Percentiles rank a stretch among this genome's conserved stretches.
phyloP scores from a whole-genome alignment of 2,888 invertebrate species.

The Cantharis lateralis region DNA sequence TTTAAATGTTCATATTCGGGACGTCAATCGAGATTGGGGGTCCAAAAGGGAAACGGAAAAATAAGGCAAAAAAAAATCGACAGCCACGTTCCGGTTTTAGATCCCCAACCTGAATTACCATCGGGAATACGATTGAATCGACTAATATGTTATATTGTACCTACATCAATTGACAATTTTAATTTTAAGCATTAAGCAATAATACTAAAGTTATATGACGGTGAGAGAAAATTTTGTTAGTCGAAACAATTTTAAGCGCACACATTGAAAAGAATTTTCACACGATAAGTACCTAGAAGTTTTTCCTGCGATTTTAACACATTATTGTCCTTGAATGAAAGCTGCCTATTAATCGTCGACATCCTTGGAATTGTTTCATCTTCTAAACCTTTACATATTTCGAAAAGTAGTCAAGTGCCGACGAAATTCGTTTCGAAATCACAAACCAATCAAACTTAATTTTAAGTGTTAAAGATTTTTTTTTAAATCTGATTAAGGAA shows the following conservation, averaged over 20 bases:
- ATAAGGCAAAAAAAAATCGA: not conserved
- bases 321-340: conserved; percentile 50
- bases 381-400: conserved; percentile 20
- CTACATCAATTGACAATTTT: not conserved
- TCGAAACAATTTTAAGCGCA: conserved; percentile 15
- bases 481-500: not conserved
- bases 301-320: conserved; percentile 42
- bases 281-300: conserved; percentile 42
- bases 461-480: not conserved
- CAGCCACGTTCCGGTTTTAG: not conserved
- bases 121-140: not conserved
- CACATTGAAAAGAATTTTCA: conserved; percentile 6
- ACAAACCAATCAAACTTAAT: not conserved
- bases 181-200: not conserved
- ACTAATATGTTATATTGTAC: not conserved
- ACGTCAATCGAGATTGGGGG: not conserved
- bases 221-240: conserved; percentile 5
- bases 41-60: not conserved
- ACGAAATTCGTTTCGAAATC: not conserved
- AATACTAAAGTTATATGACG: not conserved
- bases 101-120: not conserved
- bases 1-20: not conserved
- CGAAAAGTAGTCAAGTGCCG: not conserved
- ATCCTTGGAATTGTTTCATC: conserved; percentile 45
- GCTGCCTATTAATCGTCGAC: conserved; percentile 54